These are phyloP conservation scores for Leptinotarsa haldemani DNA, from an alignment of 2,888 invertebrate genomes.

Conservation along the genomic window DNA sequence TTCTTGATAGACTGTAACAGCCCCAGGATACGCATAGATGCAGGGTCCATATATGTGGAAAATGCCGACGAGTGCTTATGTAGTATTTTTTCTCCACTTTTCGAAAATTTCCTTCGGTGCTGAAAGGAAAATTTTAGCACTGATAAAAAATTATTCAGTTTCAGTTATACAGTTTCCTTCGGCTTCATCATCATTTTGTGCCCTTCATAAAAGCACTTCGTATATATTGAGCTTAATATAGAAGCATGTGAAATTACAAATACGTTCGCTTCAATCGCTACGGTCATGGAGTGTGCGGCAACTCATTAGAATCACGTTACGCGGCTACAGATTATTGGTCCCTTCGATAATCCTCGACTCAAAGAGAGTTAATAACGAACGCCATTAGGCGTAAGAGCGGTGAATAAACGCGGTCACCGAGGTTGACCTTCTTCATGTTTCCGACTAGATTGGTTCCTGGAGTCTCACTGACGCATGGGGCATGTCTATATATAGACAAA, in stretches of 20 bases:
- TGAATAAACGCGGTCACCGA: conserved; percentile 48
- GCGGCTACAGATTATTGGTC: conserved; percentile 50
- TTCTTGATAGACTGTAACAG: no score
- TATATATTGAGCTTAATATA: background rate
- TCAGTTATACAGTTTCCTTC: background rate
- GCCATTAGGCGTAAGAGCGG: conserved; percentile 44
- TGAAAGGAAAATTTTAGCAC: no score
- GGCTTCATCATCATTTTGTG: background rate
- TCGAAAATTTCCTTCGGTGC: no score
- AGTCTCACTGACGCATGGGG: conserved; percentile 6
- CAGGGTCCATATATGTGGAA: no score
- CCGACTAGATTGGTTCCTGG: conserved; percentile 35
- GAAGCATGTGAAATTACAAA: background rate
- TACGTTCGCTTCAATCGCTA: conserved; percentile 10
- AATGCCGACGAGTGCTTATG: no score
- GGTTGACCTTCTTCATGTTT: conserved; percentile 41
- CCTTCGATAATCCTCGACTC: conserved; percentile 48
- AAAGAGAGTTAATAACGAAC: conserved; percentile 53
- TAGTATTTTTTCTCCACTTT: no score
- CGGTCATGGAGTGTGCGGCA: conserved; percentile 25
- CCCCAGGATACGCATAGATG: no score
- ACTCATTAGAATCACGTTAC: conserved; percentile 32
- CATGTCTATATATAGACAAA: conserved; percentile 14
- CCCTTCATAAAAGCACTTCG: background rate
- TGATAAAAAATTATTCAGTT: no score